phyloP scores from a whole-genome alignment of 2,888 invertebrate genomes.

The Polietes domitor region DNA sequence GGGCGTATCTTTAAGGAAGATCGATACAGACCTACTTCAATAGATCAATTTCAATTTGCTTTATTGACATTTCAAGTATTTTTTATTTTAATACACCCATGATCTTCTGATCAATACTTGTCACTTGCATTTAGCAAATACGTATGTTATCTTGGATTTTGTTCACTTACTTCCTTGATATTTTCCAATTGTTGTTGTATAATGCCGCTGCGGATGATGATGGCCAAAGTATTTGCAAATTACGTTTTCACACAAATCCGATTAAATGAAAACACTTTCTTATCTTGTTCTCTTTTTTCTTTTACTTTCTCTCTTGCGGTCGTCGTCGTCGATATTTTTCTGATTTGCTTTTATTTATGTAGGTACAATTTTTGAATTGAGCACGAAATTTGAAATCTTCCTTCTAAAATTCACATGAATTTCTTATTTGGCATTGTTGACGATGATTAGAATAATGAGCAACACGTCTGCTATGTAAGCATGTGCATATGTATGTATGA shows the following conservation, averaged over 20 bases:
- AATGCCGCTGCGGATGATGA: not conserved
- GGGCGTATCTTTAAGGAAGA: too few relatives aligned
- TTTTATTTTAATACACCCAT: too few relatives aligned
- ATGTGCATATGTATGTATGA: too few relatives aligned
- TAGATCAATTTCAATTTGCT: too few relatives aligned
- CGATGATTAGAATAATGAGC: slow-evolving; percentile 22
- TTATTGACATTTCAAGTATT: too few relatives aligned
- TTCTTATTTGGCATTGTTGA: slow-evolving; percentile 31
- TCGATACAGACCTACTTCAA: too few relatives aligned
- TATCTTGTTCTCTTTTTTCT: not conserved
- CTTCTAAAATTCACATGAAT: slow-evolving; percentile 42
- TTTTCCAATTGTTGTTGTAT: not conserved
- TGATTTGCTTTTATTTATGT: not conserved
- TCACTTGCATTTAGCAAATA: too few relatives aligned
- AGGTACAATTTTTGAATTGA: slow-evolving; percentile 12
- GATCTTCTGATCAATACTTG: too few relatives aligned
- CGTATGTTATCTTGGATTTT: too few relatives aligned
- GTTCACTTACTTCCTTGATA: slow-evolving; percentile 12
- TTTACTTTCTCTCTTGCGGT: not conserved
- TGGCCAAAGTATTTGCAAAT: not conserved
- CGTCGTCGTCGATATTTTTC: not conserved
- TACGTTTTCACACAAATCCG: slow-evolving; percentile 16
- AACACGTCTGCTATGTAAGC: not conserved
- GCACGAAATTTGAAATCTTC: slow-evolving; percentile 17
- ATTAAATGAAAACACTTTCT: slow-evolving; percentile 25